Conservation (phyloP, 2,888 invertebrate species). For the Lysandra coridon region DNA sequence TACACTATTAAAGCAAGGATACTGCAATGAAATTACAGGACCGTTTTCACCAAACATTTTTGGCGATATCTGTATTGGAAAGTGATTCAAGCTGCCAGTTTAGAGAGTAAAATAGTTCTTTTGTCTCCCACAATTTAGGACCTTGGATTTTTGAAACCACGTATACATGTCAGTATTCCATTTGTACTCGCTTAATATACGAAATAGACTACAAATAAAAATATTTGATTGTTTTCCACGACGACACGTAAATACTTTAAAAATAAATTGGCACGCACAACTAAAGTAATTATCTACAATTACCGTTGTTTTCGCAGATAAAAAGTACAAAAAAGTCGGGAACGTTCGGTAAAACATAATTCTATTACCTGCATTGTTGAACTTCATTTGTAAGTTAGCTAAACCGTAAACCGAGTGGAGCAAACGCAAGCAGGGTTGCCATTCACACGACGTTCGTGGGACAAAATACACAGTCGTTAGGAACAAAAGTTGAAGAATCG, state of each 20-base stretch:
- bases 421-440: slow-evolving; percentile 49
- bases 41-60: not conserved
- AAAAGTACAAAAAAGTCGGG: not conserved
- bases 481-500: not conserved
- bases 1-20: not conserved
- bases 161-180: not conserved
- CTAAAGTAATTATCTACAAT: slow-evolving; percentile 8
- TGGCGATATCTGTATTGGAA: not conserved
- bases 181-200: not conserved
- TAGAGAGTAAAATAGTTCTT: too few relatives aligned
- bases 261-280: slow-evolving; percentile 19
- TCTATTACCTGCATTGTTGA: slow-evolving; percentile 24
- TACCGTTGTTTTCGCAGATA: not conserved
- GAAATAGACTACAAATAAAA: not conserved
- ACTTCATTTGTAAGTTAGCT: slow-evolving; percentile 42
- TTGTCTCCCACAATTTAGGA: not conserved
- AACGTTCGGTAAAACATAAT: slow-evolving; percentile 27
- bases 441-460: not conserved
- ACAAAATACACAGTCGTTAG: not conserved
- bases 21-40: not conserved
- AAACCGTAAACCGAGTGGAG: slow-evolving; percentile 55
- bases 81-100: too few relatives aligned
- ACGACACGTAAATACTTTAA: slow-evolving; percentile 5
- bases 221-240: not conserved
- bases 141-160: not conserved